Base-by-base conservation (phyloP, 2,113 vertebrate genomes). In the Ammodytes marinus region DNA sequence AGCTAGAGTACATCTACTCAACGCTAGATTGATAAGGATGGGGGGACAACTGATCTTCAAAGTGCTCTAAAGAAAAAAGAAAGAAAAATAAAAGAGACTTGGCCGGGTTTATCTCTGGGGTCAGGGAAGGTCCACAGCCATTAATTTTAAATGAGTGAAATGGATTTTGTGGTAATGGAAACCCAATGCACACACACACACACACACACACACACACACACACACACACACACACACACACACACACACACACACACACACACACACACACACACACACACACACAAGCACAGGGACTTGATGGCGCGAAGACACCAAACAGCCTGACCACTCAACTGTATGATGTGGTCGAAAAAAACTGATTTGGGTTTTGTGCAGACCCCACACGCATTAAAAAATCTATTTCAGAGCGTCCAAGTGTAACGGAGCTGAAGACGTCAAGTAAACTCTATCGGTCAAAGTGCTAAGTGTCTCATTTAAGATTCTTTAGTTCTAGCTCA, bases 111-210 rank as follows among this genome's bases (percentile, higher is more conserved):
- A 88, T 87, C 90, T 91, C 83, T 50, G 86, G 86, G 92, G 90
- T 91, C 86, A 91, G 72, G 37, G 49, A 82, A 80, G 89, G 86
- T 89, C 87, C 85, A 85, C 77, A 76, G 83, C 84, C 90, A 94
- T 94, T 90, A 86, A 94, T 93, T 93, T 94, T 89, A 91, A 93
- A 95, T 93, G 91, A 93, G 86, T n/a, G 65, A 66, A 88, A 92
- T 92, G 81, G 88, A 94, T 94, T 27, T 86, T 92, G 92, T 71
- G 85, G 84, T 91, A 93, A 91, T 91, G 84, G 89, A 92, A 91
- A 92, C 86, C 86, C 91, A 90, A 86, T 83, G 89, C 90, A 86
- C 90, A 65, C 86, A 91, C 88, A 91, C 82, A 77, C 91, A 90
- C 85, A 88, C 90, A 86, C 90, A 65, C 86, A 91, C 88, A 90